phyloP scores from a whole-genome alignment of 2,888 invertebrate species.

The Herminia tarsipennalis region DNA sequence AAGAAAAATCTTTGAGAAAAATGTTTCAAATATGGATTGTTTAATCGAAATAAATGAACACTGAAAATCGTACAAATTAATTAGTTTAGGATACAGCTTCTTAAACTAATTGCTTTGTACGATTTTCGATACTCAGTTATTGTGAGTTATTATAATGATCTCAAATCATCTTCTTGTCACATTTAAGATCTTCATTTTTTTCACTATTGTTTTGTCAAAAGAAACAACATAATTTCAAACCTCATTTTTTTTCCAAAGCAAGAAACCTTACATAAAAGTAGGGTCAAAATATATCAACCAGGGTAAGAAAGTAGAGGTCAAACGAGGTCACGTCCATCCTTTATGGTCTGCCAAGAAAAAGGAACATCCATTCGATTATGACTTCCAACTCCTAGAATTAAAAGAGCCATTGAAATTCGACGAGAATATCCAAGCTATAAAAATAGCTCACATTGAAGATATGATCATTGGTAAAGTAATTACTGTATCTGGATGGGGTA shows the following conservation, averaged over 20 bases:
- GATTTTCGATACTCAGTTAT: too few species aligned
- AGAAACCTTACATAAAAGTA: conserved; percentile 68
- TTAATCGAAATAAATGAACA: too few species aligned
- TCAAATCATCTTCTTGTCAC: too few species aligned
- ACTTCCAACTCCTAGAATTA: conserved; percentile 73
- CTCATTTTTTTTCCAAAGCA: conserved; percentile 64
- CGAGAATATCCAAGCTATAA: conserved; percentile 68
- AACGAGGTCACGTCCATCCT: conserved; percentile 60
- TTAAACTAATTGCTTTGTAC: too few species aligned
- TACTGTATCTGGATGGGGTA: conserved; percentile 80
- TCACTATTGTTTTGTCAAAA: too few species aligned
- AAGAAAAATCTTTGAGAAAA: too few species aligned
- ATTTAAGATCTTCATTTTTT: too few species aligned
- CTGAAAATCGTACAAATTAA: too few species aligned
- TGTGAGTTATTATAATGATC: too few species aligned
- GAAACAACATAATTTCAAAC: too few species aligned
- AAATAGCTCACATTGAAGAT: conserved; percentile 73
- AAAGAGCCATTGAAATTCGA: conserved; percentile 59
- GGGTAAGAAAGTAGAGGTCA: conserved; percentile 59
- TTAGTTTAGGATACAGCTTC: too few species aligned
- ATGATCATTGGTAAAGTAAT: conserved; percentile 75
- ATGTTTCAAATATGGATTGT: too few species aligned
- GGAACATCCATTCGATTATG: conserved; percentile 75
- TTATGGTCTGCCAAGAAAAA: conserved; percentile 63
- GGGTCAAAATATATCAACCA: conserved; percentile 73